phyloP scores from a whole-genome alignment of 2,113 vertebrate genomes.

The Hypanus sabinus region DNA sequence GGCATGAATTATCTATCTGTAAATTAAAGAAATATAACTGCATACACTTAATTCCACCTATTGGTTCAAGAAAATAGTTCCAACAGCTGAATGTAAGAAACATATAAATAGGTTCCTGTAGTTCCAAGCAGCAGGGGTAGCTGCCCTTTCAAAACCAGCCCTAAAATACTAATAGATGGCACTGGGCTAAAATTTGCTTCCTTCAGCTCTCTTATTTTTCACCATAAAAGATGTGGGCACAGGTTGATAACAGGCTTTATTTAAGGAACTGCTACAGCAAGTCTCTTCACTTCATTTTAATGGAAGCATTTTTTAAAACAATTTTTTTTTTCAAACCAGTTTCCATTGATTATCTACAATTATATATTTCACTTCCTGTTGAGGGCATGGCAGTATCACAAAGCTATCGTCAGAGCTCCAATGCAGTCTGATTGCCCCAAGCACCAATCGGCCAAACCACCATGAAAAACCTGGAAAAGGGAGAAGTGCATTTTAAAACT shows the following conservation, averaged over 20 bases:
- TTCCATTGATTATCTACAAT: neutral
- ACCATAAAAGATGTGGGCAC: neutral
- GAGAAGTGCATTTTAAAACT: neutral
- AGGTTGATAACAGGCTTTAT: neutral
- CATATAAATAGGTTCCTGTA: neutral
- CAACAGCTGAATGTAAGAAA: neutral
- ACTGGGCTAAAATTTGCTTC: neutral
- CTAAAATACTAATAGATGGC: neutral
- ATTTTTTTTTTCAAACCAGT: neutral
- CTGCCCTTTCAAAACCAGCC: neutral
- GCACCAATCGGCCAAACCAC: neutral
- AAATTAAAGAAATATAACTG: neutral
- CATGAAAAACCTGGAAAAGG: neutral
- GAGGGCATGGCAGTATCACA: neutral
- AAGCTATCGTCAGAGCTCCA: neutral
- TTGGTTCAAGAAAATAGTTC: too few species aligned
- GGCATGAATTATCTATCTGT: neutral
- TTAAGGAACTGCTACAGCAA: neutral
- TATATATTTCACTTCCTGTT: neutral
- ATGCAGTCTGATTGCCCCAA: neutral
- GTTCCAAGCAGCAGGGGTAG: neutral
- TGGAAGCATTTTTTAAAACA: neutral
- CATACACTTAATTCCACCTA: too few species aligned
- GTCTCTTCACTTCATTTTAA: neutral
- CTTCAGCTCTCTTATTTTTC: neutral